Evolutionary conservation across 2,888 invertebrate genomes (phyloP), one percentile per base, ranked within the genome.

Genomic region (Pammene aurita): DNA sequence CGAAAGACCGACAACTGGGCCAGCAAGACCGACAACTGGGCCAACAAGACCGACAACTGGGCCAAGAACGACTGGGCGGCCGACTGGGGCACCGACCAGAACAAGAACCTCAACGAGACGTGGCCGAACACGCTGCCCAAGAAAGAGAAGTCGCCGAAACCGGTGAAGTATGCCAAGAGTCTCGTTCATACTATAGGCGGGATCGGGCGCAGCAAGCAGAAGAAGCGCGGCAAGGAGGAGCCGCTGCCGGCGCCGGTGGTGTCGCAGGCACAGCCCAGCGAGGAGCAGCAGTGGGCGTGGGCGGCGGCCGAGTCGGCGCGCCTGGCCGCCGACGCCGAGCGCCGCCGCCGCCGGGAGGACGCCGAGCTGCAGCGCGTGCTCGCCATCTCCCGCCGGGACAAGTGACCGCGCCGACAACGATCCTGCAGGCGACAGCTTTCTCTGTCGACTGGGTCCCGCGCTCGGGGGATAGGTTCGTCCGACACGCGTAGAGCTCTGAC

Each of bases 211-310:
- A 73, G 82, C 64, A 83, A 76, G 73, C 83, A 87, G 73, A 76
- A 77, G 0, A 93, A 92, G 75, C 92, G 90, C 73, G 79, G 76
- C 1, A 82, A 86, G 73, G 78, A 78, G 56, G 77, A 76, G 9
- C 77, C 83, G 5, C 18, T 26, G 80, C 83, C n/a, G 67, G 77
- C 7, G 78, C 83, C 18, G 81, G 83, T 26, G 80, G 83, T n/a
- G 67, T 77, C 7, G 78, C 83, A 16, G 81, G 83, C n/a, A 68
- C 77, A 2, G 86, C 90, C 92, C 7, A 58, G 58, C 0, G 96
- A 96, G 82, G 95, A 95, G 77, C 93, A 95, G 82, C 96, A 96
- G 85, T 85, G 95, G 82, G 95, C 94, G 16, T 96, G 96, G 96
- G 96, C 96, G 5, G 95, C 95, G 13, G 92, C 94, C 38, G 95